These are phyloP conservation scores for Poliocrania exsul DNA, from an alignment of 2,797 vertebrate species.

Conservation along the genomic window DNA sequence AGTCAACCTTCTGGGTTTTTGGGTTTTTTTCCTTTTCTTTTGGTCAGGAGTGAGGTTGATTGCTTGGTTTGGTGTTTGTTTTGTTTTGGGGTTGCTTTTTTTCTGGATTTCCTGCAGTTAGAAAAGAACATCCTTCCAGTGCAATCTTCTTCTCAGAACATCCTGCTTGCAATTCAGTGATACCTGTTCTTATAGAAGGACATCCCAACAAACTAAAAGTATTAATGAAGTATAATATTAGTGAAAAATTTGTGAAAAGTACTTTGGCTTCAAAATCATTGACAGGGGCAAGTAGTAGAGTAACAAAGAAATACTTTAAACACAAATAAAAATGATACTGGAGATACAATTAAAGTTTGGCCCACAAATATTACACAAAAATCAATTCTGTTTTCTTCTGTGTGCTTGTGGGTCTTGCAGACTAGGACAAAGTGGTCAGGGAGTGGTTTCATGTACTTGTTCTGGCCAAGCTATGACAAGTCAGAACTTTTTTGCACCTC, in stretches of 20 bases:
- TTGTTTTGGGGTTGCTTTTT: accelerated
- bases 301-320: neutral
- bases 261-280: neutral
- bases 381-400: neutral
- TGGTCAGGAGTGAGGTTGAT: accelerated
- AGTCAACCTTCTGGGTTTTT: neutral
- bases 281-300: neutral
- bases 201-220: neutral
- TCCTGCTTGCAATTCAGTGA: neutral
- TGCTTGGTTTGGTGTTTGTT: accelerated
- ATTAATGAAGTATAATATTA: neutral
- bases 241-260: neutral
- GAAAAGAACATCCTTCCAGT: neutral
- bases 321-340: neutral
- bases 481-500: neutral
- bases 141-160: neutral
- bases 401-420: neutral
- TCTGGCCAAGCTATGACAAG: neutral
- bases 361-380: neutral
- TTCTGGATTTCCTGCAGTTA: neutral
- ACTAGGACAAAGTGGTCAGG: neutral
- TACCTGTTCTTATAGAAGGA: neutral
- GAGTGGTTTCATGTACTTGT: neutral
- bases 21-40: neutral
- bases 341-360: neutral